A percentile compares a stretch with the other conserved stretches of the same genome.
Conservation (phyloP, 2,888 invertebrate species). For the Agonum fuliginosum region DNA sequence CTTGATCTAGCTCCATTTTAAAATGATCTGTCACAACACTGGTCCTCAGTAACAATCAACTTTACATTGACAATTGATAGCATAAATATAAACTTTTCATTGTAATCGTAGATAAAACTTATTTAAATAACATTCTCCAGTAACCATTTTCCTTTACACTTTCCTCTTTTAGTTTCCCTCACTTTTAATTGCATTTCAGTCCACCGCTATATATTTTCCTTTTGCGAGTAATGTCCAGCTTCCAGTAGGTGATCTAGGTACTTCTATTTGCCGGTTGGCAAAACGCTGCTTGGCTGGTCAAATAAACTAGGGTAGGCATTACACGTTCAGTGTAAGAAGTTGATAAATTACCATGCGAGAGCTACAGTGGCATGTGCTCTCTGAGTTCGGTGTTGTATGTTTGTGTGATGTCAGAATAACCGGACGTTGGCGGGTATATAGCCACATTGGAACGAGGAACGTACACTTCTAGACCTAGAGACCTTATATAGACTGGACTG, state of each 20-base stretch:
- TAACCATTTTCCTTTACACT: no score
- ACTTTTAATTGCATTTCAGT: not conserved
- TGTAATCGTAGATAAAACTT: no score
- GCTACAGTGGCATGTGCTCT: slow-evolving; percentile 2
- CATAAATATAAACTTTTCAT: no score
- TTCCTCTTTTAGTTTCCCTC: not conserved
- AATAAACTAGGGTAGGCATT: not conserved
- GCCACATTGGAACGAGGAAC: not conserved
- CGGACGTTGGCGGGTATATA: not conserved
- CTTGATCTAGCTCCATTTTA: no score
- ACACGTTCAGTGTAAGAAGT: not conserved
- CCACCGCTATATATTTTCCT: not conserved
- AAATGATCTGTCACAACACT: no score
- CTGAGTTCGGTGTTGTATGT: not conserved
- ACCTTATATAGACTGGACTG: not conserved
- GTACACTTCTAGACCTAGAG: not conserved
- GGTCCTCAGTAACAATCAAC: no score
- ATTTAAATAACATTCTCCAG: not conserved
- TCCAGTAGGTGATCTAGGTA: not conserved
- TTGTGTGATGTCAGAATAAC: not conserved
- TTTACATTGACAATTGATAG: no score
- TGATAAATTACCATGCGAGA: slow-evolving; percentile 33
- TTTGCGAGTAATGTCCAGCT: not conserved
- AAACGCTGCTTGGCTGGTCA: not conserved
- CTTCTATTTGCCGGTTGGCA: not conserved